These are phyloP conservation scores for Tanytarsus gracilentus DNA, from an alignment of 2,888 invertebrate species.

Conservation along the genomic window DNA sequence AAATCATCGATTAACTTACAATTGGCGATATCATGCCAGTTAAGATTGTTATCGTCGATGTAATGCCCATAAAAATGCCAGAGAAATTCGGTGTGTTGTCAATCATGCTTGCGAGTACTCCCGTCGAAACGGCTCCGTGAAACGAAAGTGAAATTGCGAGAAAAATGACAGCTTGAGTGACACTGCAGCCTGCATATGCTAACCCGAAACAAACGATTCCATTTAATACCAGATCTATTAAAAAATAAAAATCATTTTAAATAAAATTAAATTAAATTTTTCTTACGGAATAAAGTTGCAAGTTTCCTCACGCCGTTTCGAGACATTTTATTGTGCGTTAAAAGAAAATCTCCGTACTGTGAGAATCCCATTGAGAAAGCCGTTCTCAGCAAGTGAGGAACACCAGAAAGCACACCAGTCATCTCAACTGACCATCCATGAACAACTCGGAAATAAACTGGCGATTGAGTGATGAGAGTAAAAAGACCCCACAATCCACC, in stretches of 20 bases:
- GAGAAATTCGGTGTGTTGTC: constrained; percentile 56
- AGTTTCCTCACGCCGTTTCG: constrained; percentile 55
- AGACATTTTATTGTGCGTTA: constrained; percentile 49
- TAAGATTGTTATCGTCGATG: constrained; percentile 48
- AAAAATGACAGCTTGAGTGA: constrained; percentile 49
- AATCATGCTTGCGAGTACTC: constrained; percentile 56
- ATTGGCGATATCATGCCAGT: constrained; percentile 55
- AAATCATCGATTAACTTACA: constrained; percentile 33
- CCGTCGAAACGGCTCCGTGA: constrained; percentile 58
- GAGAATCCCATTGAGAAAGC: constrained; percentile 51
- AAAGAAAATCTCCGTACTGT: constrained; percentile 49
- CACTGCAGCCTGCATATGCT: constrained; percentile 55
- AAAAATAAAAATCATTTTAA: neutral
- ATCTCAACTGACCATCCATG: constrained; percentile 58
- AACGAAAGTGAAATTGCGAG: constrained; percentile 53
- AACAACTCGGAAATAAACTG: constrained; percentile 58
- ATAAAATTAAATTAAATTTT: neutral
- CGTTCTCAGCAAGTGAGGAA: constrained; percentile 54
- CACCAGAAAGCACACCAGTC: constrained; percentile 53
- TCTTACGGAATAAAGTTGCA: constrained; percentile 51
- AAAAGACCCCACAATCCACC: constrained; percentile 62
- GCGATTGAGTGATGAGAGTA: constrained; percentile 61
- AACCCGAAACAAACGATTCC: constrained; percentile 52
- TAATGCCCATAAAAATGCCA: constrained; percentile 53
- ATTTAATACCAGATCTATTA: constrained; percentile 40